Evolutionary conservation across 1,140 invertebrate species (phyloP), one percentile per base, ranked within the genome.

Genomic region (Conus ventricosus): DNA sequence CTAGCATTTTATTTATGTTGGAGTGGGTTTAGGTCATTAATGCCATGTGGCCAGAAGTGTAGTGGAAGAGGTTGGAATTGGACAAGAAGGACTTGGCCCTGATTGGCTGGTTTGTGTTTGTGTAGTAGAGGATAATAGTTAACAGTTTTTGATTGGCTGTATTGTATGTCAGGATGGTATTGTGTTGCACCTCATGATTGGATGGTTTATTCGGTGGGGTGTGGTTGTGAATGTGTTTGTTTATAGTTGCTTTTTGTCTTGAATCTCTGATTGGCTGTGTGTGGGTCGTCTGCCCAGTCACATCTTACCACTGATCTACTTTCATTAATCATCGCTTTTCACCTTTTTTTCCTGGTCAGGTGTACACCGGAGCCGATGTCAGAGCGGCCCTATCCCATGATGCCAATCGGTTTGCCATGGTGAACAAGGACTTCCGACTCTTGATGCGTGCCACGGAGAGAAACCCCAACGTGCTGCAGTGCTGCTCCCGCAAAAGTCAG

Each of bases 391-490:
- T 95, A 27, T 91, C 94, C 53, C 92, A 94, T 88, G 94, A 95
- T 91, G 92, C 93, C 75, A 93, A 93, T 82, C 91, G 92, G 63
- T 95, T 95, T 90, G 91, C 91, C 54, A 89, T 92, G 53, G 92
- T 92, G 71, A 94, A 95, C 91, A 92, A 92, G 84, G 95, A 95
- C 87, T 95, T 95, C 90, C 87, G 92, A 51, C 90, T 94, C 0
- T 89, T 95, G 67, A 95, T 95, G 95, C 91, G 92, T 84, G 94
- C 95, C 20, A 95, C 94, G 76, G 94, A 95, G 92, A 94, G 94
- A 91, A 95, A 95, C 87, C 94, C 94, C 25, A 95, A 95, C 91
- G 94, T 95, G 17, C 90, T 95, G n/a, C 94, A 95, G 90, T 95
- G 94, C 76, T 95, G 95, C 90, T 92, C 94, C 20, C 91, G 94